Conservation (phyloP, 2,797 vertebrate genomes). For the Neopelma chrysocephalum region DNA sequence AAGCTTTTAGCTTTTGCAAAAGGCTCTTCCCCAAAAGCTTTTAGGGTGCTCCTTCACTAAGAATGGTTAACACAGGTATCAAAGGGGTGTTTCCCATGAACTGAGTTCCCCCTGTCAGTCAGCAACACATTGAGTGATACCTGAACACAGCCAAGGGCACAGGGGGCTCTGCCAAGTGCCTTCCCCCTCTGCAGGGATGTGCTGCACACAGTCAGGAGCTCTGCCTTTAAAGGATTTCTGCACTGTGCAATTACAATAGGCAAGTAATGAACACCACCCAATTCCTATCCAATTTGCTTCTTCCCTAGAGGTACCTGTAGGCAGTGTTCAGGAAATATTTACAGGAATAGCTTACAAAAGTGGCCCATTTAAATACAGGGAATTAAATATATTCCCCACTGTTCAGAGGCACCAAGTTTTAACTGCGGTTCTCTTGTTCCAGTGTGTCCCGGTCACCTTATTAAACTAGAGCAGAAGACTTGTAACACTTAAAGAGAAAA, state of each 20-base stretch:
- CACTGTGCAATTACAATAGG: not conserved
- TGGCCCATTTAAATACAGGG: not conserved
- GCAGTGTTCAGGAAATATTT: not conserved
- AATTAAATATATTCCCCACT: not conserved
- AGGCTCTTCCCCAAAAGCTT: not conserved
- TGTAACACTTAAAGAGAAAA: not conserved
- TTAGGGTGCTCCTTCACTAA: not conserved
- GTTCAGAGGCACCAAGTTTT: not conserved
- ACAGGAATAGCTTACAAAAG: not conserved
- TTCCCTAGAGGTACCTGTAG: not conserved
- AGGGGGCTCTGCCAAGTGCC: not conserved
- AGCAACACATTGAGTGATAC: not conserved
- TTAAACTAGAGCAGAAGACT: not conserved
- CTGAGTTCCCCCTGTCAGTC: not conserved
- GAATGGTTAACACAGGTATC: not conserved
- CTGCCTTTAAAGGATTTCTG: not conserved
- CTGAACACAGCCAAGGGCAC: not conserved
- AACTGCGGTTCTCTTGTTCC: not conserved
- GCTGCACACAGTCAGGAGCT: not conserved
- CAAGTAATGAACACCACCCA: not conserved
- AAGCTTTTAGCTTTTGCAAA: not conserved
- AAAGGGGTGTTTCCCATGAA: not conserved
- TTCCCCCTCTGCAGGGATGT: not conserved
- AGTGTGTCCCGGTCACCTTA: not conserved
- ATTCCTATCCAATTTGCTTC: not conserved